Conservation (phyloP, 1,140 invertebrate species). For the Aradophagus sp. region DNA sequence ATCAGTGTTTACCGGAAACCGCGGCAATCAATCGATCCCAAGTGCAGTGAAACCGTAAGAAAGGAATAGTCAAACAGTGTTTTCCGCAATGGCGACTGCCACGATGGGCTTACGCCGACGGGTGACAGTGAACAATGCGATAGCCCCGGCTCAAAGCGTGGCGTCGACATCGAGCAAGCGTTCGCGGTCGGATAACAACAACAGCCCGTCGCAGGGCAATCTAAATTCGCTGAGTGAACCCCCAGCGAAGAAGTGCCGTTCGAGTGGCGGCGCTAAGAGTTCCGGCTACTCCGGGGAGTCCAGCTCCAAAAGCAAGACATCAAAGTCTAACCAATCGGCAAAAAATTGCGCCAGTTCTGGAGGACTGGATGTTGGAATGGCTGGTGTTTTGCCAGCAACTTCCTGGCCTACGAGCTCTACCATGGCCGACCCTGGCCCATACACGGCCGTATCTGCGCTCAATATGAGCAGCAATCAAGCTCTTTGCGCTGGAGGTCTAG, state of each 20-base stretch:
- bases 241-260: slow-evolving; percentile 67
- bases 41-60: slow-evolving; percentile 37
- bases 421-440: slow-evolving; percentile 64
- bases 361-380: slow-evolving; percentile 25
- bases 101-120: slow-evolving; percentile 73
- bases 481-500: slow-evolving; percentile 61
- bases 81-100: slow-evolving; percentile 66
- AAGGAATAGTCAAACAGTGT: slow-evolving; percentile 18
- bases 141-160: slow-evolving; percentile 27
- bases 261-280: slow-evolving; percentile 25
- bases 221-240: slow-evolving; percentile 71
- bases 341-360: too few relatives aligned
- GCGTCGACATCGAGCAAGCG: slow-evolving; percentile 67
- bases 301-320: slow-evolving; percentile 46
- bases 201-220: slow-evolving; percentile 73
- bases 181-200: slow-evolving; percentile 72
- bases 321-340: slow-evolving; percentile 37
- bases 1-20: too few relatives aligned
- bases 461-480: slow-evolving; percentile 61
- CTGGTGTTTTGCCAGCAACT: slow-evolving; percentile 58
- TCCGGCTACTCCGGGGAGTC: slow-evolving; percentile 15
- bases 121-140: slow-evolving; percentile 67
- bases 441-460: slow-evolving; percentile 63
- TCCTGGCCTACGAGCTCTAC: slow-evolving; percentile 62
- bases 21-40: too few relatives aligned